Evolutionary conservation across 2,888 invertebrate species (phyloP), one percentile per base, ranked within the genome.

Genomic region (Drosophila testacea): DNA sequence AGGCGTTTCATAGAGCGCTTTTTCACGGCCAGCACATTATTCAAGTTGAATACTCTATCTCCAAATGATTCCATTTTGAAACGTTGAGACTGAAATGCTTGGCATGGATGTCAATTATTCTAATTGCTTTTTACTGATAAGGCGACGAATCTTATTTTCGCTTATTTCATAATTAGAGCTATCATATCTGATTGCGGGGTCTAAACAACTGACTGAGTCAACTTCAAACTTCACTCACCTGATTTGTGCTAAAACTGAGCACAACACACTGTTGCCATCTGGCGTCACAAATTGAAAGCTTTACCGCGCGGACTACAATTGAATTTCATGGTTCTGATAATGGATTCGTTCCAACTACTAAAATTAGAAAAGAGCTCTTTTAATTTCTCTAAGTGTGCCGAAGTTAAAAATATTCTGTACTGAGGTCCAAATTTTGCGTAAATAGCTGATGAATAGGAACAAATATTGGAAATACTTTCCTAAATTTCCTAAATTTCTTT

Each of bases 1-100:
- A 84, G 42, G 27, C 88, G 84, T 55, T 90, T 91, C 4, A 83
- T 77, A 51, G 80, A 79, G 44, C 91, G 88, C 56, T 83, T 90
- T 39, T 84, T 89, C 68, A 90, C 69, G 28, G 81, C 79, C 83
- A n/a, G 13, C 39, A 73, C 63, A 68, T 61, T 56, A 4, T 51
- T 51, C 54, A 30, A 34, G 54, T 32, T 50, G 9, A 36, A 63
- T 41, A 39, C 48, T 62, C 27, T 10, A 16, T 2, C 36, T 28
- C 7, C 30, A 47, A 81, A 62, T 80, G 79, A 13, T 48, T 46
- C 28, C 56, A 55, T 30, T 13, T 34, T 52, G 38, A 11, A 30
- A 39, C 50, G 51, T 69, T 48, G 64, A 50, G 34, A 44, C 66
- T 69, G 51, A 67, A 60, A 47, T 63, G 67, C 62, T 65, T 75